Conservation (phyloP, 1,140 invertebrate species). For the Microplitis mediator region DNA sequence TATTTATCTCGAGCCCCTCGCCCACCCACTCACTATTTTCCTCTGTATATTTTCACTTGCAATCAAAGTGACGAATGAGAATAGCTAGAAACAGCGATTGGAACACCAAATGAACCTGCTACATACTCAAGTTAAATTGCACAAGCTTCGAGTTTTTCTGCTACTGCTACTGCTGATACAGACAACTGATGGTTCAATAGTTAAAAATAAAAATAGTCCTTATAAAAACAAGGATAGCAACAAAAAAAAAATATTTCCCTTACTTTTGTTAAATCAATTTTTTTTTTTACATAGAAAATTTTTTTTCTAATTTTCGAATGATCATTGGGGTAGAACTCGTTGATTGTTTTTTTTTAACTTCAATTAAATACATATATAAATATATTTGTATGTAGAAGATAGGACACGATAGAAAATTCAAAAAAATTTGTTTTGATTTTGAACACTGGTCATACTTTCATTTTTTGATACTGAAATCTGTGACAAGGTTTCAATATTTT, state of each 20-base stretch:
- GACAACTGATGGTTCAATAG: slow-evolving; percentile 6
- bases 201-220: too few relatives aligned
- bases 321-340: slow-evolving; percentile 3
- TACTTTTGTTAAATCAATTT: too few relatives aligned
- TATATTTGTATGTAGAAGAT: too few relatives aligned
- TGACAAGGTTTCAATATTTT: too few relatives aligned
- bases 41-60: background rate
- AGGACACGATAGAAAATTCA: background rate
- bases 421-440: background rate
- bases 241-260: too few relatives aligned
- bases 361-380: background rate
- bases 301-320: background rate
- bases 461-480: too few relatives aligned
- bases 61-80: slow-evolving; percentile 23
- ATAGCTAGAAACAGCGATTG: slow-evolving; percentile 12
- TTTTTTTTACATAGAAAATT: too few relatives aligned
- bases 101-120: slow-evolving; percentile 5
- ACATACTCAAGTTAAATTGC: slow-evolving; percentile 19
- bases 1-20: background rate
- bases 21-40: background rate
- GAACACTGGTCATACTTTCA: too few relatives aligned
- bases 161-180: background rate
- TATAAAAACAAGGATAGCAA: too few relatives aligned
- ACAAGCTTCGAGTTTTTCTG: slow-evolving; percentile 6
- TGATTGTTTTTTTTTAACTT: slow-evolving; percentile 6